Evolutionary conservation across 2,797 vertebrate genomes (phyloP), one percentile per base, ranked within the genome.

Genomic region (Merluccius polli): DNA sequence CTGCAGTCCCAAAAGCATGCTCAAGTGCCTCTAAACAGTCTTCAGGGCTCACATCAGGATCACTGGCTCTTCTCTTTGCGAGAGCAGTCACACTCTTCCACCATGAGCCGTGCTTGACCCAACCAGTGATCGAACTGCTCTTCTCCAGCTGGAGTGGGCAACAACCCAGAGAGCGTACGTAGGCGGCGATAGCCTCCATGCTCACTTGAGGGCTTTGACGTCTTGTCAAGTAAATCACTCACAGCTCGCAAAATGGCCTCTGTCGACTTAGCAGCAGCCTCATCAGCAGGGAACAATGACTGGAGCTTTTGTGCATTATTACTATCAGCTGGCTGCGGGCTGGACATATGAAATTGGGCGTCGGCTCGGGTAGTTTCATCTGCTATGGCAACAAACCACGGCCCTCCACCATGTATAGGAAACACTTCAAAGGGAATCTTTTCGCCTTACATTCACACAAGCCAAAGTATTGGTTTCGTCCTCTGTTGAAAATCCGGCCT

Each of bases 11-110:
- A 78, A 81, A 75, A n/a, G 63, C 73, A 70, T 44, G 72, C 27
- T 77, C 70, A 1, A 75, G 35, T 0, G 72, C 72, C 7, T 80
- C 72, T 70, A 80, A 35, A 30, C 31, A 74, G 6, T 80, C 38
- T 1, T 0, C 16, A 4, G 75, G 48, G 2, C 3, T 72, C 12
- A 44, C 69, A 0, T 80, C 59, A 4, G 36, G 1, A 9, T 63
- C 52, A 9, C 8, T 63, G 52, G 52, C 7, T 21, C 52, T 63
- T 63, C 16, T 63, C 52, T 63, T 18, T 63, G 11, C 4, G 7
- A 10, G 52, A 18, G 6, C 68, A 70, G 13, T 70, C 68, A 70
- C 68, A 24, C 68, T 70, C 68, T 18, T 70, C 68, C 29, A 70
- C 29, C 68, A 70, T 70, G 1, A 70, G 30, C 11, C 30, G 13